Percentiles rank a stretch among this genome's conserved stretches.
phyloP scores from a whole-genome alignment of 2,888 invertebrate genomes.

The Orgyia antiqua region DNA sequence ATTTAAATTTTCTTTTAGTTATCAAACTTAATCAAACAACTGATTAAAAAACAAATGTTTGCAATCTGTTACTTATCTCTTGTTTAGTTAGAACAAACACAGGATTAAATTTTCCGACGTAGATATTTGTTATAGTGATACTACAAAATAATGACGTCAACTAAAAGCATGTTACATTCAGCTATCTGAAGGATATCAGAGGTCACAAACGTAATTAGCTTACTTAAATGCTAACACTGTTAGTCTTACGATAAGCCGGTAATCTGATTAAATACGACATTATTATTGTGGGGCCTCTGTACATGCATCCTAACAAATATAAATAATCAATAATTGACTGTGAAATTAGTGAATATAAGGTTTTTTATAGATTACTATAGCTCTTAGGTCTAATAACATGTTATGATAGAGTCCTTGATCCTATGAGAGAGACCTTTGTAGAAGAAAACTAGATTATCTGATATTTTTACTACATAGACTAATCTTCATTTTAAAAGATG shows the following conservation, averaged over 20 bases:
- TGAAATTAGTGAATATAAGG: too few species aligned
- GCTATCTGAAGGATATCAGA: conserved; percentile 24
- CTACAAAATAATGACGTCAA: conserved; percentile 17
- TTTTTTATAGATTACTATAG: too few species aligned
- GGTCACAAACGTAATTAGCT: conserved; percentile 19
- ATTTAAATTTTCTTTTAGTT: too few species aligned
- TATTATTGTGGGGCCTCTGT: conserved; percentile 4
- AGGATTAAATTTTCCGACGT: conserved; percentile 25
- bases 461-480: too few species aligned
- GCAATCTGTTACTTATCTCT: conserved; percentile 14
- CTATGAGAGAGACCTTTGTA: too few species aligned
- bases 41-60: conserved; percentile 33
- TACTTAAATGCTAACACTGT: conserved; percentile 6
- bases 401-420: too few species aligned
- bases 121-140: conserved; percentile 8
- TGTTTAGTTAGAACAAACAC: conserved; percentile 24
- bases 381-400: too few species aligned
- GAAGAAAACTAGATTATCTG: too few species aligned
- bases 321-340: too few species aligned
- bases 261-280: conserved; percentile 12
- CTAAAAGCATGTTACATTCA: conserved; percentile 12
- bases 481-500: too few species aligned
- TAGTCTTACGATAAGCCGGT: conserved; percentile 7
- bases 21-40: conserved; percentile 20
- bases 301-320: not conserved